A percentile compares a stretch with the other conserved stretches of the same genome.
These are phyloP conservation scores for Tragelaphus eurycerus DNA, from an alignment of 2,797 vertebrate species.

Conservation along the genomic window DNA sequence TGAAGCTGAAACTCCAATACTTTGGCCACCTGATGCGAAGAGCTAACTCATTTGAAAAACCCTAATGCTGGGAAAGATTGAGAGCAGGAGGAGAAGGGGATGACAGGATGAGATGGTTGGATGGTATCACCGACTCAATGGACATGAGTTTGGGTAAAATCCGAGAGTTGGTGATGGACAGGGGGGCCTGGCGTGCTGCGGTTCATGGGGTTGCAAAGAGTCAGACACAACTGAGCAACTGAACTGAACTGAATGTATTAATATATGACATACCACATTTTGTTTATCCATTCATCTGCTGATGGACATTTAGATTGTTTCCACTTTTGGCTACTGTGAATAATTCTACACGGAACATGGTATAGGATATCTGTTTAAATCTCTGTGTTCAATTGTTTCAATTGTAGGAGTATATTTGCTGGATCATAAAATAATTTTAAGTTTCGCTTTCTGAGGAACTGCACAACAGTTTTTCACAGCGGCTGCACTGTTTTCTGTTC, in stretches of 20 bases:
- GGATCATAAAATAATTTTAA: neutral
- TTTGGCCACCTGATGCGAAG: neutral
- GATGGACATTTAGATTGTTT: neutral
- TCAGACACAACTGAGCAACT: neutral
- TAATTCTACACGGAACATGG: neutral
- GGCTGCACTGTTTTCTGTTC: neutral
- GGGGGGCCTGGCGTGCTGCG: neutral
- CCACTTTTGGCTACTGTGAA: neutral
- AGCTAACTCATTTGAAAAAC: neutral
- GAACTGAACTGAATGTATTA: neutral
- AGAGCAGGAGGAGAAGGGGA: neutral
- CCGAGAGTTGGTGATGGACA: neutral
- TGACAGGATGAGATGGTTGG: neutral
- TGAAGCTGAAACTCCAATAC: neutral
- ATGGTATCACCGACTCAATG: neutral
- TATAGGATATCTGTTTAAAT: neutral
- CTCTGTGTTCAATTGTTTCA: neutral
- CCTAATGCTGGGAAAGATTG: neutral
- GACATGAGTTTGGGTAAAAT: neutral
- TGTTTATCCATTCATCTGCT: neutral
- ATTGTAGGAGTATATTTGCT: neutral
- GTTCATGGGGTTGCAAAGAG: neutral
- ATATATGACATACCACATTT: neutral
- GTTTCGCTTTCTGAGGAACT: neutral
- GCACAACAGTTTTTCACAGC: neutral